Percentiles rank a stretch among this genome's conserved stretches.
Conservation (phyloP, 2,797 vertebrate genomes). For the Peromyscus melanophrys region DNA sequence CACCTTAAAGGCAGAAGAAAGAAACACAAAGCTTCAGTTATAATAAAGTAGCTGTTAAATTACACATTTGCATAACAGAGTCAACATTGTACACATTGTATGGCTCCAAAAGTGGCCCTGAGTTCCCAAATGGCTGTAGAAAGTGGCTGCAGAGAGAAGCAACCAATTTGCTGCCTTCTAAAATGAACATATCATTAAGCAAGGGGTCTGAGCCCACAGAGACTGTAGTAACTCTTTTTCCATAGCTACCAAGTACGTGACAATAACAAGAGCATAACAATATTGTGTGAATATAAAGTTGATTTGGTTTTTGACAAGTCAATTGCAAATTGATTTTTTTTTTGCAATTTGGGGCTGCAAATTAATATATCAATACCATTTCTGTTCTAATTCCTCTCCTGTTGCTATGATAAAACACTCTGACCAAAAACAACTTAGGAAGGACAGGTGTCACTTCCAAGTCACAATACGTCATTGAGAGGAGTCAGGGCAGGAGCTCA, state of each 20-base stretch:
- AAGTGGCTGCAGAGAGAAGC: neutral
- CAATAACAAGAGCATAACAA: neutral
- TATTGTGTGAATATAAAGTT: neutral
- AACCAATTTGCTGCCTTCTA: neutral
- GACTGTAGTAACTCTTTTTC: neutral
- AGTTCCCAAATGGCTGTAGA: neutral
- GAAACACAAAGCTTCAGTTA: neutral
- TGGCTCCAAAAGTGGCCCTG: neutral
- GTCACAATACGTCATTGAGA: neutral
- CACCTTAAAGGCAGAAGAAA: neutral
- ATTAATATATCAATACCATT: neutral
- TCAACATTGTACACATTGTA: neutral
- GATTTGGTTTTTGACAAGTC: neutral
- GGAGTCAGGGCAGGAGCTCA: neutral
- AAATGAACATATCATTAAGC: neutral
- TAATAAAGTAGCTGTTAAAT: neutral
- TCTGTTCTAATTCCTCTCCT: neutral
- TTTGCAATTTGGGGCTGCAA: neutral
- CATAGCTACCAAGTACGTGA: neutral
- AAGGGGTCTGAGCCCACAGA: neutral
- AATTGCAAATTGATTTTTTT: neutral
- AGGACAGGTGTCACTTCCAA: too few species aligned
- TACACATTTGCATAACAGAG: neutral
- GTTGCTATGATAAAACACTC: neutral
- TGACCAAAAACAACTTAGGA: neutral